Evolutionary conservation across 2,888 invertebrate species (phyloP).

Genomic region (Lobophora halterata): DNA sequence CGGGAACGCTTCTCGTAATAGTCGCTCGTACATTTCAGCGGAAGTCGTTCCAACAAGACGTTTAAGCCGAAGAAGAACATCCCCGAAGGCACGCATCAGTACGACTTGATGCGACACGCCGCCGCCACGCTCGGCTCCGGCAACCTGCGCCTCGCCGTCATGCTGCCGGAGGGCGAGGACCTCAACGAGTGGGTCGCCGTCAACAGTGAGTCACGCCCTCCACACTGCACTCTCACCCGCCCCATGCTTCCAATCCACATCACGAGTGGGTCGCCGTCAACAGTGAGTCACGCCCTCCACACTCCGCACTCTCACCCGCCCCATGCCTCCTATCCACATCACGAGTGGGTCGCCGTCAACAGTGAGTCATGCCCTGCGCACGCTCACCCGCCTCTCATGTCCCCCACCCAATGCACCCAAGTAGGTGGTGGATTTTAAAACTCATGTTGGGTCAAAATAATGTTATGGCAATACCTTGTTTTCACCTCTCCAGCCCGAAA

Average conservation of each 20-base stretch:
- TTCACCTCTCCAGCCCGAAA: no score
- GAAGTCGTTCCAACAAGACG: conserved; percentile 96
- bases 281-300: conserved; percentile 84
- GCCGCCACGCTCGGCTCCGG: conserved; percentile 98
- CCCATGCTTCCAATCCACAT: no score
- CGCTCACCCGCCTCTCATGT: neutral
- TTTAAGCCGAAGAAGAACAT: conserved; percentile 99
- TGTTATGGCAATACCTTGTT: no score
- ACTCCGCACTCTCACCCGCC: neutral
- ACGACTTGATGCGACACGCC: conserved; percentile 99
- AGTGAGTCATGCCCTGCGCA: conserved; percentile 84
- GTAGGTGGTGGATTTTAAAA: no score
- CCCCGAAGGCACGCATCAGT: conserved; percentile 98
- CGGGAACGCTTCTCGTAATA: no score
- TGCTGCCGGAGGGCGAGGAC: conserved; percentile 99
- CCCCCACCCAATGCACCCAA: no score
- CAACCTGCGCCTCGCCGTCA: conserved; percentile 96
- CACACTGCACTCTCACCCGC: neutral
- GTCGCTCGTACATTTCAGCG: conserved; percentile 71
- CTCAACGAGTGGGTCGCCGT: conserved; percentile 99
- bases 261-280: conserved; percentile 99
- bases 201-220: conserved; percentile 88
- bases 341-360: conserved; percentile 99
- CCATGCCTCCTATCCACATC: no score
- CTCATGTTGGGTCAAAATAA: no score